Base-by-base conservation (phyloP, 2,888 invertebrate species). In the Macrophya annulata region DNA sequence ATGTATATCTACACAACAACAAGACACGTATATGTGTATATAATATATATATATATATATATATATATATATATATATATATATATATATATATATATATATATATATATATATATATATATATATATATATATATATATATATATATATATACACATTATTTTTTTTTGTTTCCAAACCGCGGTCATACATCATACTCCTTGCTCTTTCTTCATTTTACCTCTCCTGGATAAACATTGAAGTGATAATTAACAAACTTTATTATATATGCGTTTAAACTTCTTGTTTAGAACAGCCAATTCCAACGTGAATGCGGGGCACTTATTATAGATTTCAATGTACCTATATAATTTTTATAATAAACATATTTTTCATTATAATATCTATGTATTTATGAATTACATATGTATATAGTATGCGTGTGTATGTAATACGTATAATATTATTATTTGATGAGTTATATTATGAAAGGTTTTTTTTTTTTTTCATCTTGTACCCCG, bases 261-360 rank as follows among this genome's bases (percentile, higher is more conserved):
- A 31, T 31, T 55, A 5, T 55, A 55, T 17, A 10, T 17, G 15
- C 12, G 48, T 48, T 10, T 12, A 4, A 10, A 48, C 12, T 12
- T 10, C 4, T 48, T 9, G 9, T 10, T 62, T 25, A 65, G 31
- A 65, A 5, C 65, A 31, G 65, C 65, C 65, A 65, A 65, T 65
- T 65, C 31, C 65, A 31, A 25, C 31, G 31, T 31, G 21, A 31
- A 0, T 4, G 1, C 17, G 17, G 65, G 31, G 65, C 65, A 65
- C 65, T 65, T 65, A 59, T 65, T 65, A 59, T 21, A 31, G 65
- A 65, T 65, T 65, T 65, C 31, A 31, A 65, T 65, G 25, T 31
- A n/a, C n/a, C n/a, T n/a, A 65, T 65, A 31, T 31, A 31, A 31
- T 31, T 31, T 65, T 65, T 31, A 25, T 65, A 65, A 12, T 12